A percentile compares a stretch with the other conserved stretches of the same genome.
Conservation (phyloP, 2,113 vertebrate genomes). For the Corydoras sp. region DNA sequence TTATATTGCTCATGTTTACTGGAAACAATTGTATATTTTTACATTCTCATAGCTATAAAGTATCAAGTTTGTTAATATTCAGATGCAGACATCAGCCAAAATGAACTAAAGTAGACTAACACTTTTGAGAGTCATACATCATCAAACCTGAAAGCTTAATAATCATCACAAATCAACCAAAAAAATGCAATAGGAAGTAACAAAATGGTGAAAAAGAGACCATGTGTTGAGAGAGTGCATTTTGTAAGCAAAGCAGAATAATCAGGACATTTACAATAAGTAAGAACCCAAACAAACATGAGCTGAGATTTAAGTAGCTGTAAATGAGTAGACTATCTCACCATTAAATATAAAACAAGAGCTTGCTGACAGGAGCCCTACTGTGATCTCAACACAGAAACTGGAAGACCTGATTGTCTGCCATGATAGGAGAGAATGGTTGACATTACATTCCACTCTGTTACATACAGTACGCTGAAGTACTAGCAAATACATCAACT, state of each 20-base stretch:
- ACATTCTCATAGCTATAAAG: not conserved
- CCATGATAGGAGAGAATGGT: not conserved
- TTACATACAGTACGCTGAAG: not conserved
- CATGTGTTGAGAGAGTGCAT: too few species aligned
- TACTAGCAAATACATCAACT: not conserved
- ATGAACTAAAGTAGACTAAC: slow-evolving; percentile 11
- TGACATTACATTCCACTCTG: not conserved
- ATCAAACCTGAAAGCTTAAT: slow-evolving; percentile 54
- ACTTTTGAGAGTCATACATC: slow-evolving; percentile 32
- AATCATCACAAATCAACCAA: slow-evolving; percentile 36
- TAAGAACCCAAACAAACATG: slow-evolving; percentile 17
- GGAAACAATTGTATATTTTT: slow-evolving; percentile 10
- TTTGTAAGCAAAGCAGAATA: not conserved
- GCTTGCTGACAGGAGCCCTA: slow-evolving; percentile 2
- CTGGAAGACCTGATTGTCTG: not conserved
- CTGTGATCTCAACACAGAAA: not conserved
- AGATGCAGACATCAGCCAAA: slow-evolving; percentile 17
- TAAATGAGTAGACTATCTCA: slow-evolving; percentile 3
- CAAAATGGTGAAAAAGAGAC: too few species aligned
- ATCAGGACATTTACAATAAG: slow-evolving; percentile 16
- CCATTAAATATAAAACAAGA: slow-evolving; percentile 25
- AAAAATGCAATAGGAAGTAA: too few species aligned
- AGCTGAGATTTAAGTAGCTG: slow-evolving; percentile 3
- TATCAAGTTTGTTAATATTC: slow-evolving; percentile 1
- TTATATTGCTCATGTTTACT: slow-evolving; percentile 12